Evolutionary conservation across 2,797 vertebrate genomes (phyloP), one percentile per base, ranked within the genome.

Genomic region (Vespertilio murinus): DNA sequence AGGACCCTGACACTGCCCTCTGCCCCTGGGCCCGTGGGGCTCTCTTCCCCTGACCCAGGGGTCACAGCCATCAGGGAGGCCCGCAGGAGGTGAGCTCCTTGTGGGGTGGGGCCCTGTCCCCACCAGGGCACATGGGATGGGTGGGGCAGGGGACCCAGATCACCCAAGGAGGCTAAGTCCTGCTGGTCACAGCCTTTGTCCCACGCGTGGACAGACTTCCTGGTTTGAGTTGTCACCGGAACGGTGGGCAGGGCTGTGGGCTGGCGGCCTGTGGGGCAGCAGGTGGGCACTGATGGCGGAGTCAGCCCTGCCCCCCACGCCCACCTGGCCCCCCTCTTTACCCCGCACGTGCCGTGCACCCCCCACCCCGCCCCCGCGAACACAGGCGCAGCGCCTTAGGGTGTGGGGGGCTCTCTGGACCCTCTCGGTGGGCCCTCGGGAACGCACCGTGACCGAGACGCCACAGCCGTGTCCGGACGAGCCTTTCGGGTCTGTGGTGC

Each of bases 401-500:
- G 8, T 3, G 2, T 2, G 8, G 0, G 4, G 16, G 20, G 14
- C 0, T 0, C 6, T 28, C 22, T 6, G 5, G 56, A 30, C 42
- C 11, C 64, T 2, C 0, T 7, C 7, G 12, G 61, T 14, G 2
- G 4, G 83, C 75, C 52, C 42, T 47, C 18, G 80, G 33, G 16
- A 64, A 30, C 0, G 13, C 45, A 13, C 33, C 23, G 10, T 2
- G 13, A 16, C 42, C 45, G 23, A 33, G 30, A 42, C 59, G 11
- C n/a, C 45, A 33, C 11, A 9, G 23, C 11, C 23, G 6, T 3
- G 47, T 28, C 45, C 3, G 2, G 3, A n/a, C 0, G 18, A 33
- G 69, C 74, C 30, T n/a, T 13, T 8, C 2, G 2, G 20, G 56
- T 25, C n/a, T 54, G 30, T 2, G 73, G n/a, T 11, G 25, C 56